A percentile compares a stretch with the other conserved stretches of the same genome.
Conservation (phyloP, 2,113 vertebrate species). For the Phrynosoma blainvillii region DNA sequence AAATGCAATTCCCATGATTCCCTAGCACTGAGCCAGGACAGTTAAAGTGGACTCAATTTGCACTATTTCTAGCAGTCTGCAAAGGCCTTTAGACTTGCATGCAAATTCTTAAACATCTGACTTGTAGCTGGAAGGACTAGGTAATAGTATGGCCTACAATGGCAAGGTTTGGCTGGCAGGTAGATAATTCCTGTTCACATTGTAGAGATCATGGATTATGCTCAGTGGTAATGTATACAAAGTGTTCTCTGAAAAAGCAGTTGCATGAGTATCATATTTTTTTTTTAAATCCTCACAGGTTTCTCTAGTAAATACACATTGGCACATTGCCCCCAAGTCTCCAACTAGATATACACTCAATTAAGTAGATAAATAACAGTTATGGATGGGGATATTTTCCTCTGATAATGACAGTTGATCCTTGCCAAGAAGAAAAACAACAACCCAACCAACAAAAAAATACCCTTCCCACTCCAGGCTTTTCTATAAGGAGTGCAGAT, state of each 20-base stretch:
- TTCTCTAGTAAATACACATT: background rate
- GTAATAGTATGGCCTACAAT: no score
- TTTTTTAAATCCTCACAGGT: background rate
- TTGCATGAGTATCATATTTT: background rate
- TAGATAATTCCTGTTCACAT: no score
- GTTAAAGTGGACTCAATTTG: no score
- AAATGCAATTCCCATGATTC: no score
- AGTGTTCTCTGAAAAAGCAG: background rate
- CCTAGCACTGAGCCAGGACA: no score
- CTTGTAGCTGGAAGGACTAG: no score
- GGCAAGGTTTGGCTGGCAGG: no score
- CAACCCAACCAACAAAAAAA: background rate
- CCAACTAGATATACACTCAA: background rate
- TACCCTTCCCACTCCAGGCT: slow-evolving; percentile 15
- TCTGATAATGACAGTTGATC: background rate
- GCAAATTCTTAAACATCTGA: no score
- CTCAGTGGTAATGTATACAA: no score
- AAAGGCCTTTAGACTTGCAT: no score
- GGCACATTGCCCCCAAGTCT: background rate
- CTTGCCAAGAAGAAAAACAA: background rate
- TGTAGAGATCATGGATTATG: background rate
- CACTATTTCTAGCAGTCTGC: no score
- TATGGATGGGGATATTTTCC: background rate
- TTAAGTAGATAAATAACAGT: background rate
- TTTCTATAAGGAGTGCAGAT: slow-evolving; percentile 43